phyloP scores from a whole-genome alignment of 2,888 invertebrate genomes.

The Polylopha cassiicola region DNA sequence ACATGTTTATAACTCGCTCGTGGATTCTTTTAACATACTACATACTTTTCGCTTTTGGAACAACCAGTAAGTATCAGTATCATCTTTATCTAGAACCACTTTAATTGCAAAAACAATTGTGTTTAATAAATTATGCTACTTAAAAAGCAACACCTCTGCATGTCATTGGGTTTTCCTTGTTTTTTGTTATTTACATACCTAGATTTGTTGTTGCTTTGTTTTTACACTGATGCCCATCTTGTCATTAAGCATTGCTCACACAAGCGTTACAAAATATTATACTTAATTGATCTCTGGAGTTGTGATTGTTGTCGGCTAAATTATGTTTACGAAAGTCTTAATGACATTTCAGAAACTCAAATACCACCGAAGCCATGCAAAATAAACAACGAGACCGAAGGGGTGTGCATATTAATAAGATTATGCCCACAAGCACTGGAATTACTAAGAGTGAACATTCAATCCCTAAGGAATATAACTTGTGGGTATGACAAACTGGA shows the following conservation, averaged over 20 bases:
- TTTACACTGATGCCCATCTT: not conserved
- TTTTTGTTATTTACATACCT: conserved; percentile 24
- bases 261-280: too few species aligned
- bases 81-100: not conserved
- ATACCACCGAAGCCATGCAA: conserved; percentile 11
- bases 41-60: conserved; percentile 8
- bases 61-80: conserved; percentile 21
- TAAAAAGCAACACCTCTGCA: not conserved
- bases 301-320: too few species aligned
- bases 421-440: conserved; percentile 20
- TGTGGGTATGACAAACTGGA: conserved; percentile 25
- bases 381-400: conserved; percentile 11
- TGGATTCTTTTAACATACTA: conserved; percentile 14
- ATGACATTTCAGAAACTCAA: conserved; percentile 5
- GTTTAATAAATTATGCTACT: not conserved
- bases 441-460: conserved; percentile 9
- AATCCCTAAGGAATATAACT: conserved; percentile 15
- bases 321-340: too few species aligned
- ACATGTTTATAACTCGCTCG: conserved; percentile 18
- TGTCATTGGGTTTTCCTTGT: conserved; percentile 19
- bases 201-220: conserved; percentile 12
- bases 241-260: too few species aligned
- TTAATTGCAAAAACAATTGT: not conserved
- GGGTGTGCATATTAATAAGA: conserved; percentile 20
- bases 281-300: too few species aligned